Base-by-base conservation (phyloP, 2,113 vertebrate genomes). In the Suncus etruscus region DNA sequence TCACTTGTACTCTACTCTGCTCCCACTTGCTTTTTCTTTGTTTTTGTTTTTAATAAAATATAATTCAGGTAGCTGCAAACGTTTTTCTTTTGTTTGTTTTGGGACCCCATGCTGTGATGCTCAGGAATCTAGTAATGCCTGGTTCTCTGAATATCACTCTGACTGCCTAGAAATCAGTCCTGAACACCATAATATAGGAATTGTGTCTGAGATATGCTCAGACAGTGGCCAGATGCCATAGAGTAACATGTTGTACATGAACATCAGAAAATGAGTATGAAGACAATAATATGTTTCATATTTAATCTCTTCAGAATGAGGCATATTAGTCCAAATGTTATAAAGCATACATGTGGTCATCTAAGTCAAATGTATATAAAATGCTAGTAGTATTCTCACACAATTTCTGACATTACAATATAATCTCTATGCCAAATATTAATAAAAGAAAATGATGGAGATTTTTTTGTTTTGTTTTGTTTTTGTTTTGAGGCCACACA, bases 221-320 rank as follows among this genome's bases (percentile, higher is more conserved):
- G 92, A 92, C 61, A 96, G 18, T 20, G 92, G 75, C 74, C 31
- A 93, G 86, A 24, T 54, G 18, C 1, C 25, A 58, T 20, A 50
- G 22, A 54, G 65, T 31, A 89, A 61, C 65, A 65, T 11, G 87
- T 47, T 50, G 48, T 86, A 87, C 32, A 65, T 72, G 54, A 63
- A 24, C 73, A 86, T 14, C 47, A 7, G 2, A 39, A 86, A 39
- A 12, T 61, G 11, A 45, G 0, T 65, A 70, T 78, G 61, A 86
- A 76, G 63, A 47, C 54, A 51, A 0, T 84, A 58, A 47, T 20
- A 78, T 72, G 91, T 74, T 63, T 29, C 31, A 18, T 63, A 72
- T 83, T 72, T 69, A 93, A n/a, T 0, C 0, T 1, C 32, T 20
- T 22, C 18, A 22, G 58, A 61, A 61, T 20, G 6, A 61, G 58